Percentiles rank a stretch among this genome's conserved stretches.
These are phyloP conservation scores for Acanthochromis polyacanthus DNA, from an alignment of 2,113 vertebrate species.

Conservation along the genomic window DNA sequence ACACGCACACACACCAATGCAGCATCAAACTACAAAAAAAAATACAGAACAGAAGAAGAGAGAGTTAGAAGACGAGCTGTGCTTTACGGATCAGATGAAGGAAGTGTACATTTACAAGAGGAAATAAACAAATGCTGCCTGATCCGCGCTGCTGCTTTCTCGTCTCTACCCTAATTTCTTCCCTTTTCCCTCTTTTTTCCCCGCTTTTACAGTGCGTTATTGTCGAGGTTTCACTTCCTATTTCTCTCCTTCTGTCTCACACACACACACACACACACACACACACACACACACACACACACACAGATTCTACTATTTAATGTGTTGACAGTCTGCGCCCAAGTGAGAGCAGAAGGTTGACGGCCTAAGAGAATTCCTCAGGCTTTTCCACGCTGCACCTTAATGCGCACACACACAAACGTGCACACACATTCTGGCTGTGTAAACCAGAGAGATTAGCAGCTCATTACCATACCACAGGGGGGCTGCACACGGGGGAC, in stretches of 20 bases:
- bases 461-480: slow-evolving; percentile 83
- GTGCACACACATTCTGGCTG: slow-evolving; percentile 66
- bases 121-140: slow-evolving; percentile 66
- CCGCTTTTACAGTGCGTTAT: slow-evolving; percentile 31
- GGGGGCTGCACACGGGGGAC: slow-evolving; percentile 75
- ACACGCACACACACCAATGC: slow-evolving; percentile 58
- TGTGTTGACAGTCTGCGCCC: slow-evolving; percentile 81
- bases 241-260: slow-evolving; percentile 44
- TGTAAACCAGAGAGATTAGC: slow-evolving; percentile 83
- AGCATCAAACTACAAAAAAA: slow-evolving; percentile 63
- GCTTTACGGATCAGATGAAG: slow-evolving; percentile 62
- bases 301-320: slow-evolving; percentile 66
- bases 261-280: slow-evolving; percentile 13
- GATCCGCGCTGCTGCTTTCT: slow-evolving; percentile 46
- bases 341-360: slow-evolving; percentile 83
- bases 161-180: slow-evolving; percentile 47
- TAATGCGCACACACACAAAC: slow-evolving; percentile 56
- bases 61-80: slow-evolving; percentile 44
- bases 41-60: slow-evolving; percentile 36
- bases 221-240: slow-evolving; percentile 54
- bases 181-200: slow-evolving; percentile 20
- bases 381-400: slow-evolving; percentile 77
- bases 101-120: slow-evolving; percentile 48
- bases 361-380: slow-evolving; percentile 79
- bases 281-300: slow-evolving; percentile 42